Evolutionary conservation across 2,797 vertebrate species (phyloP), one percentile per base, ranked within the genome.

Genomic region (Oceanodroma leucorhoa): DNA sequence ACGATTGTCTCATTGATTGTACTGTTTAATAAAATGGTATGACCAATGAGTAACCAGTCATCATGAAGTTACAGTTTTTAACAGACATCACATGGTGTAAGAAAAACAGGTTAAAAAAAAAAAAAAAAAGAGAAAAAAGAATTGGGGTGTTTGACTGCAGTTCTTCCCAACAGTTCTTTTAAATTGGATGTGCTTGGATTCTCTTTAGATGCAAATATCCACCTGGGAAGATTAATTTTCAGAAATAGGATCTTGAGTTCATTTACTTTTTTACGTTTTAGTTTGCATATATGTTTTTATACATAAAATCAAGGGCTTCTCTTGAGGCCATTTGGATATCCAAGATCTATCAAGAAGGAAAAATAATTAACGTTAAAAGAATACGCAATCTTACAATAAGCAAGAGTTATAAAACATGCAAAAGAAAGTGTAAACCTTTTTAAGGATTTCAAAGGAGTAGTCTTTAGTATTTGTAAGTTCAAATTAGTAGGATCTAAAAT

Each of bases 401-500:
- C 12, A 67, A 61, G 36, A 72, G 34, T 87, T 92, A 60, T 40
- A 60, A 95, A 95, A 79, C 81, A 82, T 66, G 34, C 85, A 86
- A 51, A 90, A 71, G 67, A 50, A 93, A 90, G 10, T 54, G 55
- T 53, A 93, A 93, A 85, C 45, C 48, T 90, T 85, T 69, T 82
- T 45, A 71, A 89, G 29, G 41, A 70, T 94, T 96, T 95, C 87
- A 94, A 93, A 95, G 53, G 32, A 73, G 8, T 45, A 87, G 62
- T 51, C 53, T 54, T 91, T 48, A 66, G 8, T 89, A 93, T 93
- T 92, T 94, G 91, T 75, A 95, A 92, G 96, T 94, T 96, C 82
- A 93, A 86, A 95, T 96, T 78, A 83, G n/a, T 76, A 60, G n/a
- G 40, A 75, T 89, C 80, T 87, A 89, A 95, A 95, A 94, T 92